These are phyloP conservation scores for Ditylenchus dipsaci DNA, from an alignment of 1,140 invertebrate species.

Conservation along the genomic window DNA sequence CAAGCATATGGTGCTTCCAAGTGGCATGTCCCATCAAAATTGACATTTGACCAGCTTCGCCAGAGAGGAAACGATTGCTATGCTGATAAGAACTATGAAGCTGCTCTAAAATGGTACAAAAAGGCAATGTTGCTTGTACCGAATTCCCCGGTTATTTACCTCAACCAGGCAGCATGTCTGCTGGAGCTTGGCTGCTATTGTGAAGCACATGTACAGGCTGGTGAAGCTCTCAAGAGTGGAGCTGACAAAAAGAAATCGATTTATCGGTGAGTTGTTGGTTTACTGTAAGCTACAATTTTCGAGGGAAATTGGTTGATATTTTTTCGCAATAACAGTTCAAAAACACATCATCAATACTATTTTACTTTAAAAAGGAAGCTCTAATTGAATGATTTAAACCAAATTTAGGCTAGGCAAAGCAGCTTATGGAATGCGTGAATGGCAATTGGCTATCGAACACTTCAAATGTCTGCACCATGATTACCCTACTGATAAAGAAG, in stretches of 20 bases:
- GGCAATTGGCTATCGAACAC: neutral
- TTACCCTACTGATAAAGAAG: neutral
- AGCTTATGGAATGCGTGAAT: neutral
- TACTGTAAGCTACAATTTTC: neutral
- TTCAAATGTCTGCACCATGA: neutral
- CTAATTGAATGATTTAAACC: neutral
- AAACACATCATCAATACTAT: no score
- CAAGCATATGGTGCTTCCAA: neutral
- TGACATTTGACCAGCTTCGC: neutral
- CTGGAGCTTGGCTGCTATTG: constrained; percentile 1
- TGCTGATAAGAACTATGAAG: neutral
- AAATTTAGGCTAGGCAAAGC: neutral
- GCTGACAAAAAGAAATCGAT: constrained; percentile 1
- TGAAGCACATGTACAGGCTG: neutral
- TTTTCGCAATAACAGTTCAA: neutral
- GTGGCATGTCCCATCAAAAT: neutral
- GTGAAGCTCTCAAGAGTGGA: constrained; percentile 5
- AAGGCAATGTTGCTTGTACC: neutral
- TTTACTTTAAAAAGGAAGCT: no score
- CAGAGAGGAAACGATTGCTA: neutral
- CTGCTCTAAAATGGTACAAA: neutral
- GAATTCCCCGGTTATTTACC: neutral
- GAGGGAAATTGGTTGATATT: no score
- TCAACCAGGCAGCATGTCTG: neutral
- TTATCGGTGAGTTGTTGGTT: no score